Conservation (phyloP, 37 sponge, comb jelly and placozoan species). For the Aphrocallistes beatrix region DNA sequence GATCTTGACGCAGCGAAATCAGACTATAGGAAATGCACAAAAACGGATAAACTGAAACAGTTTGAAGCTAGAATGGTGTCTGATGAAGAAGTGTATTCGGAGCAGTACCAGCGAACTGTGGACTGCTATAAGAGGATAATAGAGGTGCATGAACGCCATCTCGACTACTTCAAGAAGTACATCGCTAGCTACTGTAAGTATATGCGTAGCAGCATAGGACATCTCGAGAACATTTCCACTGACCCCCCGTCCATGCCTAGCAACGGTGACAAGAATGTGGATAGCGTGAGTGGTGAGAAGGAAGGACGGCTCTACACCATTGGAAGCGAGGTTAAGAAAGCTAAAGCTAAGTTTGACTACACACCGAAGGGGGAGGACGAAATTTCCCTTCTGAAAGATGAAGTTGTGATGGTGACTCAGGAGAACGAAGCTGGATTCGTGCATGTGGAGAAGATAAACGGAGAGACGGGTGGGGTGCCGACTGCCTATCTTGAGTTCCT, state of each 20-base stretch:
- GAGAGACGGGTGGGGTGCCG: background rate
- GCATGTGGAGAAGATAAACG: background rate
- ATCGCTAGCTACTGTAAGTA: conserved; percentile 5
- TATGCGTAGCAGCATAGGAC: background rate
- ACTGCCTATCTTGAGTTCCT: conserved; percentile 14
- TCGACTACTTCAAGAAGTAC: background rate
- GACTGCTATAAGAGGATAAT: conserved; percentile 9
- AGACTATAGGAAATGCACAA: background rate
- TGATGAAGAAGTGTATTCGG: background rate
- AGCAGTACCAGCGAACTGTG: background rate
- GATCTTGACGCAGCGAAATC: background rate
- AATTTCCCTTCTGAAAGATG: background rate
- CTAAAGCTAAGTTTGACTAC: conserved; percentile 1
- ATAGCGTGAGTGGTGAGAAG: background rate
- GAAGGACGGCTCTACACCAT: background rate
- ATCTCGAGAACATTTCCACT: background rate
- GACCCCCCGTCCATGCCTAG: background rate
- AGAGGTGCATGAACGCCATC: background rate
- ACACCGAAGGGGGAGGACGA: background rate
- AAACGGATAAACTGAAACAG: background rate
- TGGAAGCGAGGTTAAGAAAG: background rate
- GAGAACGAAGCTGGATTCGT: conserved; percentile 3
- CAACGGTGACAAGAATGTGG: background rate
- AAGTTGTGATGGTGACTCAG: conserved; percentile 9
- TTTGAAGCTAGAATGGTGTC: background rate